Conservation (phyloP, 2,113 vertebrate genomes). For the Neolamprologus tretocephalus region DNA sequence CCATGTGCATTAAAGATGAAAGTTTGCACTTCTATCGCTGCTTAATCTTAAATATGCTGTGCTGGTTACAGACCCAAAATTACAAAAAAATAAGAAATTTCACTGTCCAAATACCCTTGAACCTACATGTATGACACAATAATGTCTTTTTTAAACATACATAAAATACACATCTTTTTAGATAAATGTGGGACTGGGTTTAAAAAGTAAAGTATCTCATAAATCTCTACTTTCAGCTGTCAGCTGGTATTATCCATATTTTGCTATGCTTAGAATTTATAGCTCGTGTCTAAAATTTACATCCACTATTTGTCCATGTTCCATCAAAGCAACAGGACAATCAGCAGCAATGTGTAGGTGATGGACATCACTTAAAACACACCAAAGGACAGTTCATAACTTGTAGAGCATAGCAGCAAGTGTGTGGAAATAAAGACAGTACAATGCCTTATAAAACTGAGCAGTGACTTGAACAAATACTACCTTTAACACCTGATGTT, state of each 20-base stretch:
- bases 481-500: neutral
- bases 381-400: slow-evolving; percentile 31
- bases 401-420: neutral
- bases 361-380: neutral
- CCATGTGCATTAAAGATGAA: neutral
- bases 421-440: neutral
- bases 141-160: neutral
- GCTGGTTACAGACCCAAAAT: neutral
- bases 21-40: neutral
- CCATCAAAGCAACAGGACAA: neutral
- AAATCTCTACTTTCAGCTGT: neutral
- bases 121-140: neutral
- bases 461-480: slow-evolving; percentile 1
- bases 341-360: neutral
- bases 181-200: neutral
- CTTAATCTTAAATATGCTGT: neutral
- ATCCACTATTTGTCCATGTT: neutral
- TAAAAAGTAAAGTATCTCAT: neutral
- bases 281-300: neutral
- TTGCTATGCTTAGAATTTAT: neutral
- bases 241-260: neutral
- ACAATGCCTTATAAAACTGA: neutral
- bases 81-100: neutral
- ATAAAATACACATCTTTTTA: neutral
- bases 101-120: neutral